phyloP scores from a whole-genome alignment of 2,113 vertebrate species.

The Smithornis capensis region DNA sequence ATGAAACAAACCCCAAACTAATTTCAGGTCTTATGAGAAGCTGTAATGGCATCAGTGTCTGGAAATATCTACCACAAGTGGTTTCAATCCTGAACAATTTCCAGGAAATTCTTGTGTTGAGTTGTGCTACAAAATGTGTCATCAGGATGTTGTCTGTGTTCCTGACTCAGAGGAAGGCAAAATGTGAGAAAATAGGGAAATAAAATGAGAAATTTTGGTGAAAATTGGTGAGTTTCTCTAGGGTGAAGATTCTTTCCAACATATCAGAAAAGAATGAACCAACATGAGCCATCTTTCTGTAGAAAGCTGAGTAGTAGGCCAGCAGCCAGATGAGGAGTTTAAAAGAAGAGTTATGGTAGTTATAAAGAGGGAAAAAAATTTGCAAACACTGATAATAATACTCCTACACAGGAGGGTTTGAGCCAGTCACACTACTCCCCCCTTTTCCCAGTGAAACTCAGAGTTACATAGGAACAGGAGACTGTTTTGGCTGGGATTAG shows the following conservation, averaged over 20 bases:
- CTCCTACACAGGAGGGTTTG: constrained; percentile 62
- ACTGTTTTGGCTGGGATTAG: constrained; percentile 53
- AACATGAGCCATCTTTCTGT: not conserved
- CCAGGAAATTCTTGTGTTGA: not conserved
- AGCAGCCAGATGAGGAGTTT: constrained; percentile 72
- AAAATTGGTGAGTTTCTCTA: not conserved
- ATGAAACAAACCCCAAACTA: not conserved
- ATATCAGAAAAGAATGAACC: constrained; percentile 12
- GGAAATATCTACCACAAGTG: constrained; percentile 9
- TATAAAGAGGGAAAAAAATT: constrained; percentile 65
- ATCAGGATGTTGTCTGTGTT: not conserved
- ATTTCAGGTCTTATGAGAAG: constrained; percentile 19
- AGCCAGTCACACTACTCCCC: constrained; percentile 58
- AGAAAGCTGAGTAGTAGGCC: constrained; percentile 56
- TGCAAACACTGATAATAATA: constrained; percentile 70
- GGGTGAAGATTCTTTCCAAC: constrained; percentile 1
- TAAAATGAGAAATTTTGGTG: not conserved
- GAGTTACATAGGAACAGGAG: constrained; percentile 48
- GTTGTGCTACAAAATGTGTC: constrained; percentile 16
- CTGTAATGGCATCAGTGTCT: not conserved
- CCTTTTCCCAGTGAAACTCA: constrained; percentile 49
- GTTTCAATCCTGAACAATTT: not conserved
- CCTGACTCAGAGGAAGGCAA: not conserved
- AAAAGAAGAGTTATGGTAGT: constrained; percentile 67
- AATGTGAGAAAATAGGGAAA: not conserved